A percentile compares a stretch with the other conserved stretches of the same genome.
These are phyloP conservation scores for Gavia stellata DNA, from an alignment of 2,113 vertebrate species.

Conservation along the genomic window DNA sequence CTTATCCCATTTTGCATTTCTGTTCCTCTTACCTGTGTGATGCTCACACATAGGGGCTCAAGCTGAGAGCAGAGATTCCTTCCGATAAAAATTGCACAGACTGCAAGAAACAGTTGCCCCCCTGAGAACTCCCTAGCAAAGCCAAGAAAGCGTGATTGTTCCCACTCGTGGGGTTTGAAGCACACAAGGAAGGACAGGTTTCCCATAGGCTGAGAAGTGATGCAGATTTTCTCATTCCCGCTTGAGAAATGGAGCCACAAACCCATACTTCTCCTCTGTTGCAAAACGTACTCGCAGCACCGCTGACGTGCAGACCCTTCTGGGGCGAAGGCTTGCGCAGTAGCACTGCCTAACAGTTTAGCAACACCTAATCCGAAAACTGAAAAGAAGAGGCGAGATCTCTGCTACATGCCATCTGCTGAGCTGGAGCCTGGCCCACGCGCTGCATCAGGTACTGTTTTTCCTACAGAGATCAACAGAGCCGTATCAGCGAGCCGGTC, in stretches of 20 bases:
- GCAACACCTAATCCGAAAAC: neutral
- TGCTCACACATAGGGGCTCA: neutral
- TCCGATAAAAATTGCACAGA: neutral
- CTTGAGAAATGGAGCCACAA: neutral
- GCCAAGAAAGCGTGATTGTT: neutral
- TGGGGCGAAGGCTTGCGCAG: neutral
- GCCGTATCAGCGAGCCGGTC: neutral
- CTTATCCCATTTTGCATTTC: neutral
- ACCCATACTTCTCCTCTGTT: neutral
- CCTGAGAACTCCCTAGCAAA: neutral
- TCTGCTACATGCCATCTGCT: neutral
- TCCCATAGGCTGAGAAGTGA: neutral
- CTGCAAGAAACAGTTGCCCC: neutral
- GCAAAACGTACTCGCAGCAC: neutral
- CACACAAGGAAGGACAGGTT: neutral
- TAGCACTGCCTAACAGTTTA: neutral
- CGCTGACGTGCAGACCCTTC: neutral
- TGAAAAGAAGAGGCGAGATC: neutral
- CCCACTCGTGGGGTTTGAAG: neutral
- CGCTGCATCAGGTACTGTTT: neutral
- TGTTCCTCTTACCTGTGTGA: neutral
- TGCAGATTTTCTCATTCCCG: neutral
- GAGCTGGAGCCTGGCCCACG: neutral
- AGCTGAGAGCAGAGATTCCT: neutral
- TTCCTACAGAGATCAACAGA: neutral